These are phyloP conservation scores for Smutsia gigantea DNA, from an alignment of 2,797 vertebrate genomes.

Conservation along the genomic window DNA sequence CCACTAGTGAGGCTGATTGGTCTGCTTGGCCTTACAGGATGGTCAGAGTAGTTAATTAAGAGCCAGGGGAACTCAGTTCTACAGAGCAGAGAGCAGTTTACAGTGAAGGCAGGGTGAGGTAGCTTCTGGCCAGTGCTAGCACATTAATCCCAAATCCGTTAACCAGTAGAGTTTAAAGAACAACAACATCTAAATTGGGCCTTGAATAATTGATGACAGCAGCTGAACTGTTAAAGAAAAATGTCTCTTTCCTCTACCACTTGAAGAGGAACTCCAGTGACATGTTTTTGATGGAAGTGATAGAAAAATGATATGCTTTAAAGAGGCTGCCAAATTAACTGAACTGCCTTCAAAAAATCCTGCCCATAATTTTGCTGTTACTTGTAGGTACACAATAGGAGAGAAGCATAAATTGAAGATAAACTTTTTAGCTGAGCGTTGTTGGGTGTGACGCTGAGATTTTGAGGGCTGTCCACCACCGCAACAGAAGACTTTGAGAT, in stretches of 20 bases:
- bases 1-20: conserved; percentile 73
- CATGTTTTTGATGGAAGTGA: conserved; percentile 49
- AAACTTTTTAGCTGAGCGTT: conserved; percentile 26
- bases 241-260: conserved; percentile 57
- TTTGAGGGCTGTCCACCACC: background rate
- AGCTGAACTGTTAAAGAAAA: conserved; percentile 71
- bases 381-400: conserved; percentile 2
- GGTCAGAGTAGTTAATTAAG: conserved; percentile 81
- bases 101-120: conserved; percentile 55
- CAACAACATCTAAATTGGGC: conserved; percentile 82
- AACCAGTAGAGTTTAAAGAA: conserved; percentile 83
- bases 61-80: conserved; percentile 76
- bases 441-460: background rate
- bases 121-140: conserved; percentile 74
- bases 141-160: conserved; percentile 76
- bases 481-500: conserved; percentile 28
- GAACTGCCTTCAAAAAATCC: conserved; percentile 24
- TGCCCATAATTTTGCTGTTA: background rate
- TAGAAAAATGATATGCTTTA: conserved; percentile 59
- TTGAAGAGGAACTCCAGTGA: conserved; percentile 22
- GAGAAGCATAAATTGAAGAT: conserved; percentile 54
- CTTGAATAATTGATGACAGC: conserved; percentile 82
- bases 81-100: conserved; percentile 70
- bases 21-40: conserved; percentile 59
- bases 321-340: conserved; percentile 58